These are phyloP conservation scores for Mythimna loreyi DNA, from an alignment of 2,888 invertebrate species.

Conservation along the genomic window DNA sequence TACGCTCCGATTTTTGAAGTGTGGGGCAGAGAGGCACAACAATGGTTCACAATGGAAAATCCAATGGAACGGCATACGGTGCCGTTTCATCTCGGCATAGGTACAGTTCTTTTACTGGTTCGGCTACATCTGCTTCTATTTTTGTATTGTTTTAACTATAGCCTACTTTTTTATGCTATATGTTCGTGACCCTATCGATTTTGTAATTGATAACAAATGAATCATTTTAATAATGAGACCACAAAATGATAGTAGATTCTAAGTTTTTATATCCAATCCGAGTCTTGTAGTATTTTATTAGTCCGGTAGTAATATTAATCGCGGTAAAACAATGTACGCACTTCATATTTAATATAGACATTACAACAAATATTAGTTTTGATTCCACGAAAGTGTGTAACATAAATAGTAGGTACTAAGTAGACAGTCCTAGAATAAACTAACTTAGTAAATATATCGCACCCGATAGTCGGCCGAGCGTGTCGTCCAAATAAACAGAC, in stretches of 20 bases:
- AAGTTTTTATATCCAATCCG: no score
- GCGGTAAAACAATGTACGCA: not conserved
- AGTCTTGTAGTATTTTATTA: not conserved
- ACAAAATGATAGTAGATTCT: no score
- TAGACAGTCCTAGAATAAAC: constrained; percentile 1
- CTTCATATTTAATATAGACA: not conserved
- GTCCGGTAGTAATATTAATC: not conserved
- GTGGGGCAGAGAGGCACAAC: not conserved
- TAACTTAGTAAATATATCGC: not conserved
- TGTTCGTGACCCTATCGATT: no score
- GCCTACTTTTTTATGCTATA: no score
- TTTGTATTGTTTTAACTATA: no score
- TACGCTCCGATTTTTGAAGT: not conserved
- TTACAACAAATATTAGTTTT: constrained; percentile 2
- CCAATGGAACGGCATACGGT: no score
- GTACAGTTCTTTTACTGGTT: no score
- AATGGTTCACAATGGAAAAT: not conserved
- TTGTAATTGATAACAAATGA: no score
- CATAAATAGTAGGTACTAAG: not conserved
- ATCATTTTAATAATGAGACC: no score
- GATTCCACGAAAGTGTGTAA: constrained; percentile 3
- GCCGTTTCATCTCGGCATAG: no score
- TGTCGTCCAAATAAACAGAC: constrained; percentile 28
- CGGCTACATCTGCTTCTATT: no score
- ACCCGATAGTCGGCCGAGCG: not conserved